Percentiles rank a stretch among this genome's conserved stretches.
phyloP scores from a whole-genome alignment of 2,113 vertebrate species.

The Piprites chloris region DNA sequence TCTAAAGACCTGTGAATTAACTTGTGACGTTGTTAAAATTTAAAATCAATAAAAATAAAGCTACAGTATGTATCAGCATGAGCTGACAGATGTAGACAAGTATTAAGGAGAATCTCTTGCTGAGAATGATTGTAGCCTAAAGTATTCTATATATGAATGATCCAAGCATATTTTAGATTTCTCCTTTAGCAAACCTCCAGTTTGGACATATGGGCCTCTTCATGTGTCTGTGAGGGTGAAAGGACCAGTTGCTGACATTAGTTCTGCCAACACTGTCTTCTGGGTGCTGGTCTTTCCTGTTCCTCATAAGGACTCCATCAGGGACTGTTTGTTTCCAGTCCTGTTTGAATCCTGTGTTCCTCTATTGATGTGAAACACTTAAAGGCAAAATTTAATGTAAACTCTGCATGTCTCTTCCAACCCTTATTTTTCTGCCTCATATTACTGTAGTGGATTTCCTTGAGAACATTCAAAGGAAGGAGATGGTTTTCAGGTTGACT shows the following conservation, averaged over 20 bases:
- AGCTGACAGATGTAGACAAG: conserved; percentile 57
- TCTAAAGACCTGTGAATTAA: conserved; percentile 41
- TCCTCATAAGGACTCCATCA: not conserved
- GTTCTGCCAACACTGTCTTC: not conserved
- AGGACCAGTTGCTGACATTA: not conserved
- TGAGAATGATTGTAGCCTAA: conserved; percentile 39
- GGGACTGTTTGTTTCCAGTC: not conserved
- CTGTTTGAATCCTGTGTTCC: not conserved
- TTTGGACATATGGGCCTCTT: not conserved
- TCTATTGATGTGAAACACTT: not conserved
- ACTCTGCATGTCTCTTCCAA: not conserved
- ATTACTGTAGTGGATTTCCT: not conserved
- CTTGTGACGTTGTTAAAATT: conserved; percentile 31
- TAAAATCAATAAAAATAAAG: conserved; percentile 60
- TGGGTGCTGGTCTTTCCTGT: not conserved
- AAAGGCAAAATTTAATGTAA: not conserved
- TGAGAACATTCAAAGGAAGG: not conserved
- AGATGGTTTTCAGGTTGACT: not conserved
- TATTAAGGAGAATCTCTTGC: conserved; percentile 57
- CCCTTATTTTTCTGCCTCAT: not conserved
- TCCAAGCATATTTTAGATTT: conserved; percentile 7
- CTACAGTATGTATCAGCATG: conserved; percentile 49
- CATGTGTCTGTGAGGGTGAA: not conserved
- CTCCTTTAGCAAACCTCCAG: not conserved
- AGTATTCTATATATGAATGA: conserved; percentile 18